A percentile compares a stretch with the other conserved stretches of the same genome.
Evolutionary conservation across 2,888 invertebrate genomes (phyloP).

Genomic region (Craniophora ligustri): DNA sequence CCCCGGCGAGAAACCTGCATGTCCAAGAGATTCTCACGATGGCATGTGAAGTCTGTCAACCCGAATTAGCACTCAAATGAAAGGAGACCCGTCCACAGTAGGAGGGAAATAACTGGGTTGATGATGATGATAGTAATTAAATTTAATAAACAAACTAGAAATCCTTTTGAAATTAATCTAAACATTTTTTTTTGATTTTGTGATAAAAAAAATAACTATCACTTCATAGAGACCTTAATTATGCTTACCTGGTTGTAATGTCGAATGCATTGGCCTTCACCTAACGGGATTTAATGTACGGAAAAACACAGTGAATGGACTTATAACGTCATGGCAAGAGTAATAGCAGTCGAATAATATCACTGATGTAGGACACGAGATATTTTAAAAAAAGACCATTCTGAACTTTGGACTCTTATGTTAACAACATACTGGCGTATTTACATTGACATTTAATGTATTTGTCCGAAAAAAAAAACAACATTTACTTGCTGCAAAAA

Average conservation of each 20-base stretch:
- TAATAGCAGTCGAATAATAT: background rate
- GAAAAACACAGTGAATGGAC: slow-evolving; percentile 23
- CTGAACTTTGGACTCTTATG: background rate
- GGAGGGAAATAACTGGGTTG: no score
- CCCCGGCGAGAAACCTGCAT: no score
- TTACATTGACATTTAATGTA: no score
- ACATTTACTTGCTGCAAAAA: background rate
- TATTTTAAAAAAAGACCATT: background rate
- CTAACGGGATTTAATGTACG: slow-evolving; percentile 18
- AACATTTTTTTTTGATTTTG: no score
- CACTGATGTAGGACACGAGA: background rate
- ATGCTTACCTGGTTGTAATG: slow-evolving; percentile 14
- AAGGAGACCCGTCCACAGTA: no score
- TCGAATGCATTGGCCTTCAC: slow-evolving; percentile 25
- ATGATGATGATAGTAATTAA: no score
- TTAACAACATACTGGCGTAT: background rate
- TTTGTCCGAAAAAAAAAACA: background rate
- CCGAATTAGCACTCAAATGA: no score
- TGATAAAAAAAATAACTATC: no score
- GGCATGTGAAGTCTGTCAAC: no score
- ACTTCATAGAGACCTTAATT: slow-evolving; percentile 8
- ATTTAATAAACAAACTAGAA: no score
- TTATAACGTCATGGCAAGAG: background rate
- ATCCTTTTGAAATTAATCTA: no score
- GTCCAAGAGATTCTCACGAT: no score